Base-by-base conservation (phyloP, 2,797 vertebrate genomes). In the Siniperca obscura region DNA sequence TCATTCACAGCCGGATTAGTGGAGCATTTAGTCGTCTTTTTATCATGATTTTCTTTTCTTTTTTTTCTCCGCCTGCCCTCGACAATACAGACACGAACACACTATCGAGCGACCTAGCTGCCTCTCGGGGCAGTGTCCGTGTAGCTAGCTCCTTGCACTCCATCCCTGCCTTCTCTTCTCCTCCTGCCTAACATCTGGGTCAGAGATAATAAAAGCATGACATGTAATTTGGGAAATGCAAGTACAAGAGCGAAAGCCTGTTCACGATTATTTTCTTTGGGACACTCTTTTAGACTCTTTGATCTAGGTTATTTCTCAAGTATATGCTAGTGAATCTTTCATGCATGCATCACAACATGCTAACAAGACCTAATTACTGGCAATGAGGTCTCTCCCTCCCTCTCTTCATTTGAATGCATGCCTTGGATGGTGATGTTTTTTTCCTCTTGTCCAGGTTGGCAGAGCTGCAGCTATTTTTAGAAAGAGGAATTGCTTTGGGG, bases 1-100 rank as follows among this genome's bases (percentile, higher is more conserved):
- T 94, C 94, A 90, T 96, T 96, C 94, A 94, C 80, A 2, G 76
- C 0, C 0, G 95, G 96, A 96, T 97, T 96, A 96, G 93, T 81
- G 62, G 62, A 87, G 89, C 78, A 78, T 94, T 87, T 90, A 70
- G 87, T 89, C 25, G 27, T 71, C 79, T 76, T 82, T 90, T 91
- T 86, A 87, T 80, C 65, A 56, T 69, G 34, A 71, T 81, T 84
- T 81, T 81, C 60, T 78, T 38, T 67, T 65, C 12, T 60, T 16
- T 25, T 55, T 16, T 22, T 53, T 46, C 13, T 11, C 52, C 56
- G 64, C 17, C 76, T 17, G 52, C 64, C 68, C 77, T 55, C 50
- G 25, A 78, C 75, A 82, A 61, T 81, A 74, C 81, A 60, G 81
- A 75, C 85, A 52, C n/a, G 53, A 46, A 67, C 77, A 19, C 78